Evolutionary conservation across 1,140 invertebrate species (phyloP).

Genomic region (Drosophila nigromelanica): DNA sequence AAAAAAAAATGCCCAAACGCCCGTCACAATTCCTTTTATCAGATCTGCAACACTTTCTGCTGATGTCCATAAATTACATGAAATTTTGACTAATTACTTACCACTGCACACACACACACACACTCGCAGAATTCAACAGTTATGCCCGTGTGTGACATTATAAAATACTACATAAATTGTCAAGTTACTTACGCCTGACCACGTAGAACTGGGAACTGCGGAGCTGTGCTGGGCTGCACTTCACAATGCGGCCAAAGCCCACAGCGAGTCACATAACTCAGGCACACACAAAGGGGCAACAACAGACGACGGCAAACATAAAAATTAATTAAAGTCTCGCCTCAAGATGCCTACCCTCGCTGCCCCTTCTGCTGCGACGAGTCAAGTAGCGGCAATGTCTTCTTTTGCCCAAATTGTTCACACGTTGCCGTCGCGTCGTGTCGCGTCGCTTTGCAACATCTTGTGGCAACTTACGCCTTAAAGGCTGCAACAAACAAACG

Average conservation of each 20-base stretch:
- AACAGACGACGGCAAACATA: conserved; percentile 46
- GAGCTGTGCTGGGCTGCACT: conserved; percentile 19
- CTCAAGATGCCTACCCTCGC: neutral
- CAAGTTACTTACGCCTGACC: conserved; percentile 66
- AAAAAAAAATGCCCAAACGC: too few relatives aligned
- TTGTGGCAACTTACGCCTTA: conserved; percentile 53
- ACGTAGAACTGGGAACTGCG: conserved; percentile 1
- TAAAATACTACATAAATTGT: conserved; percentile 58
- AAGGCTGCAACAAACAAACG: conserved; percentile 53
- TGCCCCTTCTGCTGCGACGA: conserved; percentile 19
- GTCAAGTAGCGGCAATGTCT: conserved; percentile 65
- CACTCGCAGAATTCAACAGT: conserved; percentile 16
- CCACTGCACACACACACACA: conserved; percentile 2
- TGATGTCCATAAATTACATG: conserved; percentile 40
- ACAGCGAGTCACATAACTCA: conserved; percentile 74
- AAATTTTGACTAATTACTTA: conserved; percentile 70
- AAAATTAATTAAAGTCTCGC: conserved; percentile 74
- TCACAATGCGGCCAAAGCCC: conserved; percentile 52
- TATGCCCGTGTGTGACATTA: conserved; percentile 23
- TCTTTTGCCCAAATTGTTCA: conserved; percentile 66
- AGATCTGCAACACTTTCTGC: neutral
- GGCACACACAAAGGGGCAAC: conserved; percentile 34
- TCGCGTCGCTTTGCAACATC: conserved; percentile 48
- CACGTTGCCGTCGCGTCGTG: conserved; percentile 56
- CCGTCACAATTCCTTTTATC: neutral